Conservation (phyloP, 2,888 invertebrate species). For the Papilio protenor region DNA sequence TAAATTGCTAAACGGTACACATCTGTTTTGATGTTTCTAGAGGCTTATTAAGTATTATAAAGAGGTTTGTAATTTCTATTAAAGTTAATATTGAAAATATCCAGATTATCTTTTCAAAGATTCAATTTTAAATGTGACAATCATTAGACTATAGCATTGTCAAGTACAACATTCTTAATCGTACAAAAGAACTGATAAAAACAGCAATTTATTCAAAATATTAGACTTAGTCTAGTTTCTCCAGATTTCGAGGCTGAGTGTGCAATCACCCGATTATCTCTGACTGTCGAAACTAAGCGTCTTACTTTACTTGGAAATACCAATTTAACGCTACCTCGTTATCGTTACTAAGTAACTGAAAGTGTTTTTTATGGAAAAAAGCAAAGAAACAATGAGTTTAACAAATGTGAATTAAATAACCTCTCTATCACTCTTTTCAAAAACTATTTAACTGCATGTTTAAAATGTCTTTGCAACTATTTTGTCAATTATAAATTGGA, state of each 20-base stretch:
- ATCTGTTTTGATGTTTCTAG: neutral
- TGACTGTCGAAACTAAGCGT: slow-evolving; percentile 3
- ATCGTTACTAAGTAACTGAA: no score
- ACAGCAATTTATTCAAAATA: neutral
- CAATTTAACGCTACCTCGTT: neutral
- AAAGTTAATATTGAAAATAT: neutral
- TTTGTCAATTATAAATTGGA: neutral
- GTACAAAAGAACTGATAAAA: neutral
- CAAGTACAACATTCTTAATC: neutral
- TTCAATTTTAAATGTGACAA: neutral
- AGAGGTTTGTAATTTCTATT: neutral
- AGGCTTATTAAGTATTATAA: neutral
- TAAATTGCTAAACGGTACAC: neutral
- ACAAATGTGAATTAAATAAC: neutral
- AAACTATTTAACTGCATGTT: no score
- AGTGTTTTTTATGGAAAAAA: neutral
- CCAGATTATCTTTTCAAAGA: neutral
- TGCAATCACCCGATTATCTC: slow-evolving; percentile 10
- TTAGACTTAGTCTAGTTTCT: slow-evolving; percentile 11
- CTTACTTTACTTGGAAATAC: slow-evolving; percentile 1
- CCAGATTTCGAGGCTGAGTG: slow-evolving; percentile 8
- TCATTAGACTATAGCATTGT: neutral
- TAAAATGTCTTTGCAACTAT: neutral
- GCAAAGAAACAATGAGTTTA: neutral
- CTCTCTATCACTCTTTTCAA: neutral